Percentiles rank a stretch among this genome's conserved stretches.
phyloP scores from a whole-genome alignment of 2,113 vertebrate species.

The Odocoileus hemionus region DNA sequence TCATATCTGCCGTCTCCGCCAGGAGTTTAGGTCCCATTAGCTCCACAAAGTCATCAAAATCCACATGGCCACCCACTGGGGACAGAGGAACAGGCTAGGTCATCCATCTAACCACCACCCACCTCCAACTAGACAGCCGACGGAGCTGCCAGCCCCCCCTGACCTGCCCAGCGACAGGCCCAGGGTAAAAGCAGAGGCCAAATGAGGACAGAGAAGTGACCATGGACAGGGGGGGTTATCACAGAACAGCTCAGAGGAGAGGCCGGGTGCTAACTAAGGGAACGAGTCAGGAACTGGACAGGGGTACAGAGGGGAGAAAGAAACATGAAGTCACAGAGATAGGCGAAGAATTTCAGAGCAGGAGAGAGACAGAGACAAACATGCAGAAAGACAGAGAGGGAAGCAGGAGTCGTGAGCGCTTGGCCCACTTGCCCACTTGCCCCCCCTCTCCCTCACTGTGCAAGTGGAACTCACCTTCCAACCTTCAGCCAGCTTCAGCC shows the following conservation, averaged over 20 bases:
- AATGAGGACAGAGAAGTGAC: neutral
- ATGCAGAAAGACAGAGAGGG: neutral
- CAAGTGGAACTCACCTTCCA: neutral
- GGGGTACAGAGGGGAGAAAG: neutral
- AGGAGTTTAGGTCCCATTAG: conserved; percentile 98
- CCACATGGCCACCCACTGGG: conserved; percentile 96
- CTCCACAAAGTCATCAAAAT: conserved; percentile 99
- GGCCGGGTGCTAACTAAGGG: neutral
- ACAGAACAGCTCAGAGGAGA: neutral
- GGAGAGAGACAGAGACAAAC: neutral
- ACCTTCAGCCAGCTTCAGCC: no score
- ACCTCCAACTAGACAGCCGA: neutral
- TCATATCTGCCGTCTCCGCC: conserved; percentile 99
- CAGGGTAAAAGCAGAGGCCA: neutral
- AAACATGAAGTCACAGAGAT: neutral
- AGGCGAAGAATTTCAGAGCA: neutral
- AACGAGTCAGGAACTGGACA: neutral
- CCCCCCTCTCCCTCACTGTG: neutral
- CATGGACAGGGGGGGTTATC: neutral
- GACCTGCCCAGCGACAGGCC: neutral
- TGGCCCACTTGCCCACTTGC: neutral
- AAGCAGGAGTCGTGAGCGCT: accelerated
- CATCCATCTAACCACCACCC: neutral
- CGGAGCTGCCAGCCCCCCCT: accelerated
- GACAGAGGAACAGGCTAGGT: conserved; percentile 54